These are phyloP conservation scores for Berghia stephanieae DNA, from an alignment of 1,140 invertebrate species.

Conservation along the genomic window DNA sequence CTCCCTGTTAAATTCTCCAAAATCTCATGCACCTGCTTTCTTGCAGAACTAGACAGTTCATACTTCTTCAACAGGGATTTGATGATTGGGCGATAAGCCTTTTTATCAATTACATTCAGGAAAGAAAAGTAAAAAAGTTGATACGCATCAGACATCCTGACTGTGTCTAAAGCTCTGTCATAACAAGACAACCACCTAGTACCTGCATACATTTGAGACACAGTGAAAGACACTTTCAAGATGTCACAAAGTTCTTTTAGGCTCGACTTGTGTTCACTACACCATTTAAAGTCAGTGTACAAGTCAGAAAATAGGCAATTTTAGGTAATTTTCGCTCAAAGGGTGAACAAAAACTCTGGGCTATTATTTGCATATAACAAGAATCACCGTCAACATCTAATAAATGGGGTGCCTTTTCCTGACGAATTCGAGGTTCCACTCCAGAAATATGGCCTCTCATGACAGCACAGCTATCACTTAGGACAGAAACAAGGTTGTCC, in stretches of 20 bases:
- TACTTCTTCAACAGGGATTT: conserved; percentile 12
- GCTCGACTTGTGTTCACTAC: conserved; percentile 35
- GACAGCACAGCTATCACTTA: conserved; percentile 52
- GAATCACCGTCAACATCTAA: conserved; percentile 54
- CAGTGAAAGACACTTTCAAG: conserved; percentile 37
- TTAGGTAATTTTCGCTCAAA: conserved; percentile 41
- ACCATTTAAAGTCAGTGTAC: conserved; percentile 51
- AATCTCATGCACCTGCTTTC: conserved; percentile 23
- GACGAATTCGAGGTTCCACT: conserved; percentile 41
- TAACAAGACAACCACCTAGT: conserved; percentile 49
- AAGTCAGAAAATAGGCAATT: conserved; percentile 42
- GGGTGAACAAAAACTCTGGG: conserved; percentile 46
- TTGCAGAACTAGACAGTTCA: conserved; percentile 3
- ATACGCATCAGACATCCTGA: conserved; percentile 34
- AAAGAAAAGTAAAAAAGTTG: conserved; percentile 42
- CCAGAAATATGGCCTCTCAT: conserved; percentile 51
- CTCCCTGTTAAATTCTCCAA: conserved; percentile 18
- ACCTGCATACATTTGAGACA: conserved; percentile 38
- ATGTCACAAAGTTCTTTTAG: conserved; percentile 45
- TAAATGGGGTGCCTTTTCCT: conserved; percentile 41
- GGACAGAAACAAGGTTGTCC: conserved; percentile 45
- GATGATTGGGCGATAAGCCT: not conserved
- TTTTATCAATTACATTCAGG: conserved; percentile 17
- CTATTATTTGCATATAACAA: conserved; percentile 46
- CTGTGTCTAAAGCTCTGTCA: conserved; percentile 39